Evolutionary conservation across 2,888 invertebrate genomes (phyloP).

Genomic region (Drosophila subquinaria): DNA sequence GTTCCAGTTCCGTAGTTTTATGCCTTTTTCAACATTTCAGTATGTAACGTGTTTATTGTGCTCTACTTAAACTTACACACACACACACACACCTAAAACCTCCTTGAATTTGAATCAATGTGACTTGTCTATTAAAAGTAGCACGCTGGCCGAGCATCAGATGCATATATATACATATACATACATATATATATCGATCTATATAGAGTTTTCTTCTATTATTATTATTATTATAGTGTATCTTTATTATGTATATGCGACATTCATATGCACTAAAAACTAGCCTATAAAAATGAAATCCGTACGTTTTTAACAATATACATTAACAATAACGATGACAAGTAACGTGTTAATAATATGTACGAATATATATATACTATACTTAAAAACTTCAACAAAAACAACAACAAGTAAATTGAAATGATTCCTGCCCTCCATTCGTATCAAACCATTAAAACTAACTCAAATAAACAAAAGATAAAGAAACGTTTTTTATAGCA

Average conservation of each 20-base stretch:
- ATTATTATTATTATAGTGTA: slow-evolving; percentile 30
- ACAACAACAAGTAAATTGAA: slow-evolving; percentile 79
- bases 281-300: slow-evolving; percentile 47
- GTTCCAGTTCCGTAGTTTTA: slow-evolving; percentile 58
- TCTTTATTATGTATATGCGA: slow-evolving; percentile 43
- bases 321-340: slow-evolving; percentile 47
- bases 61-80: slow-evolving; percentile 33
- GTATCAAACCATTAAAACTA: slow-evolving; percentile 79
- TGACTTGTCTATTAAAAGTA: slow-evolving; percentile 80
- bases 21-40: slow-evolving; percentile 41
- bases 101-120: slow-evolving; percentile 82
- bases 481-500: slow-evolving; percentile 70
- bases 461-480: slow-evolving; percentile 51
- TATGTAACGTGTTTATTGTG: slow-evolving; percentile 44
- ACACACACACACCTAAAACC: slow-evolving; percentile 64
- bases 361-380: slow-evolving; percentile 24
- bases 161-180: slow-evolving; percentile 60
- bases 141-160: slow-evolving; percentile 73
- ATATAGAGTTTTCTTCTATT: slow-evolving; percentile 66
- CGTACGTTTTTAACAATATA: slow-evolving; percentile 73
- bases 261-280: slow-evolving; percentile 53
- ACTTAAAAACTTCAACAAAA: slow-evolving; percentile 50
- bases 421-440: slow-evolving; percentile 85
- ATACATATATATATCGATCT: slow-evolving; percentile 35
- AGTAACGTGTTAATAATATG: slow-evolving; percentile 32